phyloP scores from a whole-genome alignment of 2,113 vertebrate species.

The Mesoclemmys tuberculata region DNA sequence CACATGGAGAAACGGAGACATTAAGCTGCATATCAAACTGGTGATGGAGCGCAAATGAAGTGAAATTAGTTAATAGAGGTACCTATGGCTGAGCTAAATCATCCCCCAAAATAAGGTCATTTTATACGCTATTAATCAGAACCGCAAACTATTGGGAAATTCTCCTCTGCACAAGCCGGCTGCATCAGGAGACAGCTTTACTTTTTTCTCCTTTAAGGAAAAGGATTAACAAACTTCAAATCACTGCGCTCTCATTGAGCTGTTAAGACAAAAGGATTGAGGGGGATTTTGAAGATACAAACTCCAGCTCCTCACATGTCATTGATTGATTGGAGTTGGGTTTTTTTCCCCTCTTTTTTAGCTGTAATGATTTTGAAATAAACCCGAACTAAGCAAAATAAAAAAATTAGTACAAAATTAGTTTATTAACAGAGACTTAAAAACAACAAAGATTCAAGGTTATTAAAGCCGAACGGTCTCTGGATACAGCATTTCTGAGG shows the following conservation, averaged over 20 bases:
- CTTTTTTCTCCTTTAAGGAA: conserved; percentile 92
- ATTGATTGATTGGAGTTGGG: conserved; percentile 90
- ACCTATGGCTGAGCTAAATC: conserved; percentile 78
- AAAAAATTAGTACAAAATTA: background rate
- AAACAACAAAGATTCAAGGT: background rate
- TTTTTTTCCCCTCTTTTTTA: conserved; percentile 52
- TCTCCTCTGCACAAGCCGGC: conserved; percentile 84
- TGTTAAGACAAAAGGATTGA: conserved; percentile 99
- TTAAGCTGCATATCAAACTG: conserved; percentile 54
- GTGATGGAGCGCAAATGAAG: conserved; percentile 65
- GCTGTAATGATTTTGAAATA: conserved; percentile 95
- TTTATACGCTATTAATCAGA: conserved; percentile 91
- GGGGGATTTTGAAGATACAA: conserved; percentile 98
- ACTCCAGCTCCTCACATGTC: conserved; percentile 98
- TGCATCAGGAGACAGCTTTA: conserved; percentile 90
- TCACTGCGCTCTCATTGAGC: conserved; percentile 94
- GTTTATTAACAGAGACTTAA: background rate
- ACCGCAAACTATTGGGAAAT: conserved; percentile 87
- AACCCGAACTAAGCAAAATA: conserved; percentile 59
- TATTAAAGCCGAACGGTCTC: conserved; percentile 19
- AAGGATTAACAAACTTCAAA: conserved; percentile 98
- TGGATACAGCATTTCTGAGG: background rate
- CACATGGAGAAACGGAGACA: conserved; percentile 53
- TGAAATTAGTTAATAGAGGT: conserved; percentile 71
- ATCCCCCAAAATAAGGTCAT: conserved; percentile 84